Evolutionary conservation across 1,140 invertebrate genomes (phyloP).

Genomic region (Teleopsis dalmanni): DNA sequence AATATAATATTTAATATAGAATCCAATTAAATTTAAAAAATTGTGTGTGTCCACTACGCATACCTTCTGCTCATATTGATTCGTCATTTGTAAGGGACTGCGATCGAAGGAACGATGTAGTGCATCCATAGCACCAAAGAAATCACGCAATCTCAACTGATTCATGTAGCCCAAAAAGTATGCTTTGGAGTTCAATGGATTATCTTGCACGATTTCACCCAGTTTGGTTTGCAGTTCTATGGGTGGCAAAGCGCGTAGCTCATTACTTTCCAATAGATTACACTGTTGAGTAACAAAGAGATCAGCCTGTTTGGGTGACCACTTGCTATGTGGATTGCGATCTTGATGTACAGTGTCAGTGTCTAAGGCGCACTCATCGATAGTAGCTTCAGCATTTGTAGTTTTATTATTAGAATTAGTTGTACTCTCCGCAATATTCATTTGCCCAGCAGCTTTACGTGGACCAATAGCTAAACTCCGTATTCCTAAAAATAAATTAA

Average conservation of each 20-base stretch:
- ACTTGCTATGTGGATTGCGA: conserved; percentile 49
- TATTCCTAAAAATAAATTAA: conserved; percentile 15
- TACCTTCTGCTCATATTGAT: conserved; percentile 54
- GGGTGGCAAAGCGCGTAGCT: conserved; percentile 68
- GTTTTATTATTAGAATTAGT: not conserved
- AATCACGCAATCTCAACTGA: conserved; percentile 77
- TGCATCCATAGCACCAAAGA: conserved; percentile 74
- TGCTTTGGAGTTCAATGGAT: conserved; percentile 77
- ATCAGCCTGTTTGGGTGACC: conserved; percentile 80
- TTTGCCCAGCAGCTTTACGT: conserved; percentile 13
- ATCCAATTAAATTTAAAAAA: not conserved
- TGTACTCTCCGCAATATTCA: not conserved
- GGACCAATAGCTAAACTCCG: conserved; percentile 22
- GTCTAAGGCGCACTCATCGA: conserved; percentile 18
- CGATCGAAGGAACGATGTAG: conserved; percentile 81
- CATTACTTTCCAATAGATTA: conserved; percentile 69
- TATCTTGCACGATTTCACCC: conserved; percentile 66
- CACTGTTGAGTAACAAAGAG: conserved; percentile 80
- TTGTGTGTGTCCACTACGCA: no score
- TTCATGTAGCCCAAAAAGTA: conserved; percentile 89
- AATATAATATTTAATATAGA: not conserved
- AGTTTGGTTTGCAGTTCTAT: conserved; percentile 67
- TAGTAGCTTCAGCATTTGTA: conserved; percentile 2
- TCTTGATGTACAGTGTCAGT: conserved; percentile 10
- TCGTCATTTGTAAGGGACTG: conserved; percentile 49